Evolutionary conservation across 1,140 invertebrate species (phyloP), one percentile per base, ranked within the genome.

Genomic region (Solenopsis fugax): DNA sequence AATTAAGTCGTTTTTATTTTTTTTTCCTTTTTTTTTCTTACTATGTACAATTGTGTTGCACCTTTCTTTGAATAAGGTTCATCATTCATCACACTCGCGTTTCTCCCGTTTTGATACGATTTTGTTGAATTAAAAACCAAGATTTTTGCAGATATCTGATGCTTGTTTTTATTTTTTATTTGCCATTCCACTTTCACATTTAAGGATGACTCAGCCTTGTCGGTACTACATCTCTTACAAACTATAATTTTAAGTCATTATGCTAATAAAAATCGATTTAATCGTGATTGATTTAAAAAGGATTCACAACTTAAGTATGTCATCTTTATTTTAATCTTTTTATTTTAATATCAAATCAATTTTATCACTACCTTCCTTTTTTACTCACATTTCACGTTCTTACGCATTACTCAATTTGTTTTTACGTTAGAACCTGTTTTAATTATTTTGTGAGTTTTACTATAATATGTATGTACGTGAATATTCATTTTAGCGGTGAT

Each of bases 41-140:
- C 67, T 81, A 88, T 89, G 41, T 84, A 84, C 34, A 60, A 91
- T 92, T 90, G 75, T 88, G 90, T 92, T 92, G 67, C 67, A 82
- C 91, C 91, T 92, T 91, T 89, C 88, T 90, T 92, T 91, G 45
- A 84, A 89, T 62, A 88, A 82, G 56, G 88, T 89, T 88, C 64
- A 76, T 81, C 75, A 65, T 78, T 81, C 75, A 65, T 78, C 72
- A 77, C 72, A 73, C 64, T 89, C 88, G 71, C 76, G 89, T 92
- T 92, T 91, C 75, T 87, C 45, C 86, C 91, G 88, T 93, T 93
- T 93, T 93, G 90, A 93, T 91, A 94, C 87, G 45, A 93, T 93
- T 93, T 89, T 93, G 92, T 93, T 92, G 86, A 87, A 93, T 94
- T 94, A 93, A 94, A 93, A 92, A 90, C 91, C 87, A 92, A 92